These are phyloP conservation scores for Escarpia spicata DNA, from an alignment of 2,888 invertebrate species.

Conservation along the genomic window DNA sequence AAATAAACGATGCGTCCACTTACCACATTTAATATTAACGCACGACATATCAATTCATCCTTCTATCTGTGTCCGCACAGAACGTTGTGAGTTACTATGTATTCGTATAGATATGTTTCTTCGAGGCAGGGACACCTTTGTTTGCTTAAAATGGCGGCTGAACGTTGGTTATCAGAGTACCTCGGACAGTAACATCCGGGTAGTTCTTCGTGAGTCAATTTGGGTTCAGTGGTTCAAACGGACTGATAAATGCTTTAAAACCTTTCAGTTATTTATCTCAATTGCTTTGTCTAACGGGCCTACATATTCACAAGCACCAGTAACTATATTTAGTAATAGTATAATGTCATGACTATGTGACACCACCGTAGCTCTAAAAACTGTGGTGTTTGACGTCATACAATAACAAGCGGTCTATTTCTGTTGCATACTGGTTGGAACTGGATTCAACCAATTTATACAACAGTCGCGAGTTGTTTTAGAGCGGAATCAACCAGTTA, in stretches of 20 bases:
- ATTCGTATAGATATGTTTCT: background rate
- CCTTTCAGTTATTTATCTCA: background rate
- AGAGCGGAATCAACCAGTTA: background rate
- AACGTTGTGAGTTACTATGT: background rate
- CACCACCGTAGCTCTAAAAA: background rate
- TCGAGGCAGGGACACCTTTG: background rate
- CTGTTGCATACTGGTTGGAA: conserved; percentile 16
- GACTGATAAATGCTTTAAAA: background rate
- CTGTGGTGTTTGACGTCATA: background rate
- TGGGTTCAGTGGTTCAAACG: background rate
- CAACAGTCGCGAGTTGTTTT: background rate
- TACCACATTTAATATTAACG: background rate
- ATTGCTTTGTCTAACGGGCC: background rate
- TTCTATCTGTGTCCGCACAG: background rate
- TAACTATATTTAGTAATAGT: background rate
- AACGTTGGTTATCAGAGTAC: background rate
- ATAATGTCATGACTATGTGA: background rate
- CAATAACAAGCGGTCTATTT: background rate
- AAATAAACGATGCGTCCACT: background rate
- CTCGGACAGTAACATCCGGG: background rate
- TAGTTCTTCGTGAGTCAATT: conserved; percentile 12
- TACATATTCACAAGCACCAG: background rate
- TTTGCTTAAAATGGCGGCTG: conserved; percentile 16
- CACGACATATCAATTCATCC: background rate
- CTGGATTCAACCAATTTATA: background rate